Conservation (phyloP, 30 jellyfish, hydroid and myxozoan species). For the Nemopilema nomurai region DNA sequence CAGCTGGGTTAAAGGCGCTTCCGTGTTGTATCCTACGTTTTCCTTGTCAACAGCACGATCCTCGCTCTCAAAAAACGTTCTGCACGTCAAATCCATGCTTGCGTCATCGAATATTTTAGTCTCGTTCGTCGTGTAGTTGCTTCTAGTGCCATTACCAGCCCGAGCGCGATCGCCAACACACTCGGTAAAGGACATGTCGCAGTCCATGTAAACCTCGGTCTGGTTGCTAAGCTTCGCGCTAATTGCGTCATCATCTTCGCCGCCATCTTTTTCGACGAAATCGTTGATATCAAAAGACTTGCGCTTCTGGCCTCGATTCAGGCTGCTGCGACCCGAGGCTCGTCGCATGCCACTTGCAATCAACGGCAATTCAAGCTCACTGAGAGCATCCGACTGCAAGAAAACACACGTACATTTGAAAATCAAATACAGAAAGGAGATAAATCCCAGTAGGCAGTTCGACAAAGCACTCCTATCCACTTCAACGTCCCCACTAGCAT, state of each 20-base stretch:
- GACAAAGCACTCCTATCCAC: too few relatives aligned
- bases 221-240: neutral
- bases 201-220: neutral
- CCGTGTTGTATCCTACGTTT: neutral
- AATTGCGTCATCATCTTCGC: neutral
- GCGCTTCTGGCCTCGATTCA: conserved; percentile 13
- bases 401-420: neutral
- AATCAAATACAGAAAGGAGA: neutral
- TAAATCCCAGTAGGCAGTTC: neutral
- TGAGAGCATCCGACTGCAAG: neutral
- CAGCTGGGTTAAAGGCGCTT: neutral
- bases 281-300: conserved; percentile 37
- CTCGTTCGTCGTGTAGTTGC: neutral
- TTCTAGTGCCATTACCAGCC: neutral
- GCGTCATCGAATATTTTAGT: neutral
- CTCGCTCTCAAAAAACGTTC: neutral
- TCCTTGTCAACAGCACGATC: neutral
- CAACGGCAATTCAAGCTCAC: neutral
- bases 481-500: too few relatives aligned
- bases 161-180: neutral
- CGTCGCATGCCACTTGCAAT: neutral
- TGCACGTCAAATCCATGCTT: conserved; percentile 36
- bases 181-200: conserved; percentile 18
- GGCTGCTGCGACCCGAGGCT: neutral
- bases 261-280: conserved; percentile 4